Evolutionary conservation across 2,797 vertebrate species (phyloP), one percentile per base, ranked within the genome.

Genomic region (Sebastes hopkinsi): DNA sequence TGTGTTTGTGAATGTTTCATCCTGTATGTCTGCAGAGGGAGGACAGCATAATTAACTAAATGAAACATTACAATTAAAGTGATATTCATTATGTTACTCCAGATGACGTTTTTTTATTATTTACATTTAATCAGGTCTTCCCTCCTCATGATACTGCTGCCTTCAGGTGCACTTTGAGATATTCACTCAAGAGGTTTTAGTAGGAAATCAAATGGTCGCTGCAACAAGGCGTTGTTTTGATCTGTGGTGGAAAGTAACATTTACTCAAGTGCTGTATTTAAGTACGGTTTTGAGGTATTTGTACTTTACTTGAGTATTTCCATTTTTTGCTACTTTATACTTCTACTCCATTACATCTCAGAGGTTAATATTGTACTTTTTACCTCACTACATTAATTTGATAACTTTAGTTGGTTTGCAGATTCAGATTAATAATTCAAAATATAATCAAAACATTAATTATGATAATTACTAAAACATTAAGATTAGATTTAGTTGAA

Each of bases 1-100:
- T 82, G 82, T 87, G 73, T 88, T 81, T 87, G 74, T 69, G 77
- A 86, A 75, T 69, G 52, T 80, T 86, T 76, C 72, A 84, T 79
- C 74, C 54, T n/a, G 14, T 58, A 59, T 67, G 71, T 88, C 81
- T 86, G 73, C 71, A 83, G 62, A 69, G 55, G 65, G 34, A 78
- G 34, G 65, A 80, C 78, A 64, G 69, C 50, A 56, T 83, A 85
- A 85, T 92, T 85, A 84, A 67, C 72, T 73, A 60, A 83, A 78
- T 79, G 4, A 85, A 83, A 84, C 69, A 81, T 58, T 64, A 32
- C 13, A 72, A 75, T 62, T 56, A 20, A 72, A 82, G 65, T 58
- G 32, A 80, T 71, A 71, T 77, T 77, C 59, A 75, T 80, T 55
- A 30, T 72, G 60, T 73, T 68, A 60, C 36, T 75, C 16, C 6